Evolutionary conservation across 2,113 vertebrate species (phyloP).

Genomic region (Suricata suricatta): DNA sequence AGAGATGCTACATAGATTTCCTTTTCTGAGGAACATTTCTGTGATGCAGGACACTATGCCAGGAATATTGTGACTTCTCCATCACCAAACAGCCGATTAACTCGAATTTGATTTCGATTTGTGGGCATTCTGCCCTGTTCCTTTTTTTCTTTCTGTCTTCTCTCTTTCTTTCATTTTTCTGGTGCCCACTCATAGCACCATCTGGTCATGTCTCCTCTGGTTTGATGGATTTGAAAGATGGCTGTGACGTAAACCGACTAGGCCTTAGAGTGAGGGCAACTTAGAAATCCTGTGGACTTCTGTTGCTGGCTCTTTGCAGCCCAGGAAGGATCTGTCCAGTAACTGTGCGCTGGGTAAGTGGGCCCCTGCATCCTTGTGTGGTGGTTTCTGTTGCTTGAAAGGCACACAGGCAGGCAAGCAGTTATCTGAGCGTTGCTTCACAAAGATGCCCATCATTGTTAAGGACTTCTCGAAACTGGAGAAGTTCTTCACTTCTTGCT

Average conservation of each 20-base stretch:
- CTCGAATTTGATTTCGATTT: conserved; percentile 65
- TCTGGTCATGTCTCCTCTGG: conserved; percentile 52
- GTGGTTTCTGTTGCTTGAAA: neutral
- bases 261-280: neutral
- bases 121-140: conserved; percentile 39
- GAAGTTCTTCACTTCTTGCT: conserved; percentile 56
- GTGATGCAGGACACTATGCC: conserved; percentile 71
- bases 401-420: neutral
- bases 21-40: conserved; percentile 63
- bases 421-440: conserved; percentile 18
- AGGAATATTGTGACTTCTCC: conserved; percentile 70
- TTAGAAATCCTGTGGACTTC: conserved; percentile 47
- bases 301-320: neutral
- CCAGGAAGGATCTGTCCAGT: conserved; percentile 40
- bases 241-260: neutral
- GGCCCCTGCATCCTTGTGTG: neutral
- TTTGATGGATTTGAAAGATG: conserved; percentile 61
- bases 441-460: neutral
- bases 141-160: neutral
- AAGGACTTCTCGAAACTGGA: conserved; percentile 26
- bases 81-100: conserved; percentile 73
- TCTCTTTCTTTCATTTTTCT: neutral
- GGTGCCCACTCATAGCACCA: conserved; percentile 71
- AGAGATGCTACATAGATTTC: conserved; percentile 59
- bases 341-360: conserved; percentile 20